These are phyloP conservation scores for Theonella swinhoei DNA, from an alignment of 37 sponge, comb jelly and placozoan genomes.

Conservation along the genomic window DNA sequence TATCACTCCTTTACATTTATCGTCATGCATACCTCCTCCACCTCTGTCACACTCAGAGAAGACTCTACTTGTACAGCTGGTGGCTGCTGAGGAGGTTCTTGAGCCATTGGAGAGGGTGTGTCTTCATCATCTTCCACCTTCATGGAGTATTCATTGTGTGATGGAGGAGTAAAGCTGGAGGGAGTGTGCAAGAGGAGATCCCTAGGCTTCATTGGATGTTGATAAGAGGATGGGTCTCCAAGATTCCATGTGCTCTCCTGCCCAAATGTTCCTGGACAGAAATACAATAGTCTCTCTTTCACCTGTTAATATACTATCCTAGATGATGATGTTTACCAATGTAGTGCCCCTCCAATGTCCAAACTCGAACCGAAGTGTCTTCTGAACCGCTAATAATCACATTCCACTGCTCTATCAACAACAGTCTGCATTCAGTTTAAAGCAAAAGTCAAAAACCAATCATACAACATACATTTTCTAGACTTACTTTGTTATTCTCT, in stretches of 20 bases:
- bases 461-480: neutral
- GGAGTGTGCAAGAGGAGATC: constrained; percentile 6
- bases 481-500: constrained; percentile 33
- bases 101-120: neutral
- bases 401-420: constrained; percentile 42
- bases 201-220: constrained; percentile 27
- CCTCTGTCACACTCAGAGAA: neutral
- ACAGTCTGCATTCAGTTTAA: constrained; percentile 30
- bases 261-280: constrained; percentile 66
- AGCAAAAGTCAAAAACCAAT: neutral
- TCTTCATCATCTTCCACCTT: neutral
- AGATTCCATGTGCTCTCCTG: constrained; percentile 47
- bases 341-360: constrained; percentile 70
- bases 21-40: neutral
- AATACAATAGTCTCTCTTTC: neutral
- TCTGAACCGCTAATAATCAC: constrained; percentile 45
- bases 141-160: too few species aligned
- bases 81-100: neutral
- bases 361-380: constrained; percentile 69
- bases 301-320: neutral
- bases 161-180: neutral
- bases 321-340: constrained; percentile 53
- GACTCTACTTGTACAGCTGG: neutral
- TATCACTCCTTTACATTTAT: neutral
- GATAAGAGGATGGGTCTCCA: constrained; percentile 36